Conservation (phyloP, 2,888 invertebrate genomes). For the Monopis laevigella region DNA sequence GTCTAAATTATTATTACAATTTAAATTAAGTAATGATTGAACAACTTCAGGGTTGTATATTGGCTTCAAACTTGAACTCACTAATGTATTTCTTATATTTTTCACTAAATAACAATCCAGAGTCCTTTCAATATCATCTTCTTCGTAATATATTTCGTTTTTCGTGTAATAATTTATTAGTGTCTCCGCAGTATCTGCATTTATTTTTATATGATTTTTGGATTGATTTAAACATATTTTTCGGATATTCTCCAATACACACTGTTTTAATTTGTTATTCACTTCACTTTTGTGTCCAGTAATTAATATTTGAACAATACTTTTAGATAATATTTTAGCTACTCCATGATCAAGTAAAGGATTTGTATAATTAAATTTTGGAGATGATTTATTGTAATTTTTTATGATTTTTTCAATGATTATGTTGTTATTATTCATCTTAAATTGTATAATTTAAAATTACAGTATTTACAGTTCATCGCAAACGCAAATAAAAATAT, state of each 20-base stretch:
- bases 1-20: constrained; percentile 26
- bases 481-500: no score
- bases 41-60: constrained; percentile 37
- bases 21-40: constrained; percentile 44
- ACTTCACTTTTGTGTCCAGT: constrained; percentile 32
- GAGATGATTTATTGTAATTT: constrained; percentile 31
- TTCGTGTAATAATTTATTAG: constrained; percentile 33
- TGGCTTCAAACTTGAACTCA: constrained; percentile 27
- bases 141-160: constrained; percentile 17
- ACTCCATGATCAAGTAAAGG: constrained; percentile 44
- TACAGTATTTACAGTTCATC: no score
- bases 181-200: constrained; percentile 31
- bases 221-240: constrained; percentile 39
- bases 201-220: constrained; percentile 33
- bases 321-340: constrained; percentile 38
- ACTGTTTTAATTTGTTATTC: constrained; percentile 35
- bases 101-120: constrained; percentile 42
- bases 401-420: constrained; percentile 42
- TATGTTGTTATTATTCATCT: constrained; percentile 25
- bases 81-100: constrained; percentile 30
- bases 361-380: constrained; percentile 38
- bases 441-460: no score
- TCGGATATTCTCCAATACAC: constrained; percentile 40
- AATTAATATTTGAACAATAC: constrained; percentile 43
- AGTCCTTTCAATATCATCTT: constrained; percentile 24